Base-by-base conservation (phyloP, 2,113 vertebrate genomes). In the Dicrurus megarhynchus region DNA sequence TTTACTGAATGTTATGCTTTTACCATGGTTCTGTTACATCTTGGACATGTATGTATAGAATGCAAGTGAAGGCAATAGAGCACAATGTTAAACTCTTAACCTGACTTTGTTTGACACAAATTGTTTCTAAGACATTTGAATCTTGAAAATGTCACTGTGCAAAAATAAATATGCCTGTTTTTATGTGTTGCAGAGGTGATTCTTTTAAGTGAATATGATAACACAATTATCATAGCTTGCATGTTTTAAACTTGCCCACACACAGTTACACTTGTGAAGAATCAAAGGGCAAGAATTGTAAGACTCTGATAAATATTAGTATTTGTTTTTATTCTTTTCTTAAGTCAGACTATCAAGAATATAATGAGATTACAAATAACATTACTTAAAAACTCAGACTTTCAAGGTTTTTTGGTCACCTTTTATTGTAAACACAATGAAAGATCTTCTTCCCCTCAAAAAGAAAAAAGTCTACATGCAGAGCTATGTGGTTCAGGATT, bases 111-210 rank as follows among this genome's bases (percentile, higher is more conserved):
- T 95, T 76, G 70, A 68, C 87, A 93, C 7, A 73, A 91, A 19
- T 67, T 87, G 70, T 91, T 96, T 96, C 74, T 86, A 96, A 96
- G 13, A 74, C 93, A 79, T 87, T 71, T 86, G 50, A 93, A 90
- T 76, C 56, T 89, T 93, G 78, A 93, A 94, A 84, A 87, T 80
- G 79, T 96, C 95, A 94, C 82, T 81, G 93, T 95, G 64, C 50
- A 93, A 90, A 93, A 97, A 96, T 97, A 97, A 97, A 97, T 26
- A 80, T 92, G 79, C 63, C 39, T 92, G 85, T 4, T 90, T 94
- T 70, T 94, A 96, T 64, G 67, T 93, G 69, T 87, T 88, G 74
- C 63, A 93, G 63, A 86, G 7, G 22, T 94, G 59, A 70, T 93
- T 96, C 60, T 88, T 86, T 90, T 55, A 83, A 80, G 8, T 63